Conservation (phyloP, 2,888 invertebrate species). For the Orchestes rusci region DNA sequence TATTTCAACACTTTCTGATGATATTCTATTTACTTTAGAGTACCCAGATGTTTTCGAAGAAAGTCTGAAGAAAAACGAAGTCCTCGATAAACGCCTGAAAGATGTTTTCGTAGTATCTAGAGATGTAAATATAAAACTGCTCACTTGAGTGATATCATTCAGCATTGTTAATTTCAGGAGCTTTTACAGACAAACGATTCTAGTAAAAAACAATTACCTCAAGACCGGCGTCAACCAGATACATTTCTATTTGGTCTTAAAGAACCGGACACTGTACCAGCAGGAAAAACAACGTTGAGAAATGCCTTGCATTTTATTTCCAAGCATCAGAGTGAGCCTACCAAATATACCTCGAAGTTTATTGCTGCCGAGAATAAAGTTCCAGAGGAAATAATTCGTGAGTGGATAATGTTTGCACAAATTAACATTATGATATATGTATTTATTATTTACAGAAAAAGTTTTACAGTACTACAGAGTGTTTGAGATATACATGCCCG, state of each 20-base stretch:
- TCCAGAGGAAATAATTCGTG: conserved; percentile 54
- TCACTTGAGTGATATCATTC: no score
- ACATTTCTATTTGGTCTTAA: conserved; percentile 61
- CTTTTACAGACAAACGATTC: conserved; percentile 1
- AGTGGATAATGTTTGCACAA: conserved; percentile 12
- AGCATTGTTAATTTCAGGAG: no score
- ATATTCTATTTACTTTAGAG: no score
- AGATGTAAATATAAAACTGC: conserved; percentile 32
- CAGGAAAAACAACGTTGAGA: conserved; percentile 60
- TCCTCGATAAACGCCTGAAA: conserved; percentile 58
- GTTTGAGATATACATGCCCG: conserved; percentile 59
- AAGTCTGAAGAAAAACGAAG: conserved; percentile 54
- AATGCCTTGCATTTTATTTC: conserved; percentile 59
- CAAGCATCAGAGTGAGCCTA: conserved; percentile 56
- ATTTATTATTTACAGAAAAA: conserved; percentile 28
- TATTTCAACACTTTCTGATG: conserved; percentile 25
- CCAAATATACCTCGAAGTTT: conserved; percentile 48
- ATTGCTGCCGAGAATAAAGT: conserved; percentile 66
- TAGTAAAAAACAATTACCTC: conserved; percentile 58
- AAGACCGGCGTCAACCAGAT: conserved; percentile 45
- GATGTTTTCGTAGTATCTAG: conserved; percentile 66
- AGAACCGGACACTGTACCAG: conserved; percentile 49
- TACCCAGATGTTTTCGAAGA: conserved; percentile 57
- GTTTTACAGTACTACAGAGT: conserved; percentile 55
- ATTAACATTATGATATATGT: background rate